Percentiles rank a stretch among this genome's conserved stretches.
phyloP scores from a whole-genome alignment of 2,888 invertebrate genomes.

The Elegia similella region DNA sequence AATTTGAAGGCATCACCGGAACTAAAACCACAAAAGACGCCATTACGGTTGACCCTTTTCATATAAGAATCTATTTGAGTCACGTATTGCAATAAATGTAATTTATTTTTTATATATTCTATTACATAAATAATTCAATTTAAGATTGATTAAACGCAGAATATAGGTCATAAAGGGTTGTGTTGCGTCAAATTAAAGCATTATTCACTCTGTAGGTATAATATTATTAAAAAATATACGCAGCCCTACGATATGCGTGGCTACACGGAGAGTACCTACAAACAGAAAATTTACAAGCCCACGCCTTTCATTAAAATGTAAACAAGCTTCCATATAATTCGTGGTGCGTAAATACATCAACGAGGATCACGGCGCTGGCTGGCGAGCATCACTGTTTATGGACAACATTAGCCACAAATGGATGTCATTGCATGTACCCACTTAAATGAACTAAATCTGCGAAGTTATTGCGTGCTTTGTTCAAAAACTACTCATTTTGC shows the following conservation, averaged over 20 bases:
- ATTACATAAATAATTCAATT: too few relatives aligned
- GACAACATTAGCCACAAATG: conserved; percentile 55
- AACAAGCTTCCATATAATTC: conserved; percentile 65
- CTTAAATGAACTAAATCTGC: conserved; percentile 37
- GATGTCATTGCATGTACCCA: conserved; percentile 40
- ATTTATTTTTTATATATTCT: too few relatives aligned
- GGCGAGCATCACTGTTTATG: conserved; percentile 48
- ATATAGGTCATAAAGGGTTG: neutral
- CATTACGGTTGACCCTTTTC: too few relatives aligned
- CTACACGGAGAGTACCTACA: conserved; percentile 42
- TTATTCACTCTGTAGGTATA: neutral
- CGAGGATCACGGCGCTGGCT: conserved; percentile 38
- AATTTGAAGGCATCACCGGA: too few relatives aligned
- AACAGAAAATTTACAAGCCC: conserved; percentile 54
- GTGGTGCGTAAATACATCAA: conserved; percentile 58
- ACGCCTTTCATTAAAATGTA: conserved; percentile 69
- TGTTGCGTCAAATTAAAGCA: neutral
- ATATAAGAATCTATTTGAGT: too few relatives aligned
- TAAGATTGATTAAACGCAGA: neutral
- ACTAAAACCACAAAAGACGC: too few relatives aligned
- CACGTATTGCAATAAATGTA: too few relatives aligned
- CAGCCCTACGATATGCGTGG: conserved; percentile 16
- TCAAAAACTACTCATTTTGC: neutral
- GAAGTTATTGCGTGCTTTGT: conserved; percentile 18
- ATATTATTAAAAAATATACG: neutral